Evolutionary conservation across 2,888 invertebrate species (phyloP).

Genomic region (Catocala nupta): DNA sequence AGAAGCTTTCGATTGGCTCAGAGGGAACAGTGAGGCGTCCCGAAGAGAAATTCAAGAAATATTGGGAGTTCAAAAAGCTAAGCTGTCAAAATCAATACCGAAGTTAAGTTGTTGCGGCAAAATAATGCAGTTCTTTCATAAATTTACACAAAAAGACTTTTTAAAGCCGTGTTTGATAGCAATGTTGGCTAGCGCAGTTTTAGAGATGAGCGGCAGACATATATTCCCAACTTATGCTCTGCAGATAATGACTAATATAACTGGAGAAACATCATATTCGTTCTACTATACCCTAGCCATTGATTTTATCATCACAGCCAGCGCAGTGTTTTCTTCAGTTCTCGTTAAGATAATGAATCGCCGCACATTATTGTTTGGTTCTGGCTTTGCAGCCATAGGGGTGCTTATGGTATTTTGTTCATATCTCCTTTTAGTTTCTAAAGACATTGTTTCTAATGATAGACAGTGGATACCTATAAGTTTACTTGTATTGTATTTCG

Average conservation of each 20-base stretch:
- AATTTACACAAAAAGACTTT: conserved; percentile 40
- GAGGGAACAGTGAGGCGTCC: conserved; percentile 76
- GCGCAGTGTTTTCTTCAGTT: conserved; percentile 56
- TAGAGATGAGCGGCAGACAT: conserved; percentile 56
- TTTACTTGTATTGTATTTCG: conserved; percentile 59
- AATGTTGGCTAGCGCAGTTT: conserved; percentile 50
- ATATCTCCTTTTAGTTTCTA: conserved; percentile 52
- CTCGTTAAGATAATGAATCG: conserved; percentile 60
- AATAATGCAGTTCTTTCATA: conserved; percentile 24
- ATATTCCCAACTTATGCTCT: conserved; percentile 53
- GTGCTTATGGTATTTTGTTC: conserved; percentile 53
- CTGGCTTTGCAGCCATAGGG: conserved; percentile 54
- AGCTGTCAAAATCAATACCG: conserved; percentile 15
- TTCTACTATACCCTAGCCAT: conserved; percentile 61
- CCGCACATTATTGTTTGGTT: conserved; percentile 59
- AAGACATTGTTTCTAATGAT: conserved; percentile 49
- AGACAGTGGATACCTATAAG: conserved; percentile 50
- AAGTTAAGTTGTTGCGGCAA: neutral
- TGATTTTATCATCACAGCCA: conserved; percentile 60
- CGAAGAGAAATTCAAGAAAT: conserved; percentile 50
- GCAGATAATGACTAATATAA: conserved; percentile 56
- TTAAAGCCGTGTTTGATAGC: conserved; percentile 58
- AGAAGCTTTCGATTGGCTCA: conserved; percentile 74
- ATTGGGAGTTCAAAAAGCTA: conserved; percentile 33
- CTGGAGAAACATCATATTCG: conserved; percentile 52